phyloP scores from a whole-genome alignment of 1,140 invertebrate species.

The Bradynema listronoti region DNA sequence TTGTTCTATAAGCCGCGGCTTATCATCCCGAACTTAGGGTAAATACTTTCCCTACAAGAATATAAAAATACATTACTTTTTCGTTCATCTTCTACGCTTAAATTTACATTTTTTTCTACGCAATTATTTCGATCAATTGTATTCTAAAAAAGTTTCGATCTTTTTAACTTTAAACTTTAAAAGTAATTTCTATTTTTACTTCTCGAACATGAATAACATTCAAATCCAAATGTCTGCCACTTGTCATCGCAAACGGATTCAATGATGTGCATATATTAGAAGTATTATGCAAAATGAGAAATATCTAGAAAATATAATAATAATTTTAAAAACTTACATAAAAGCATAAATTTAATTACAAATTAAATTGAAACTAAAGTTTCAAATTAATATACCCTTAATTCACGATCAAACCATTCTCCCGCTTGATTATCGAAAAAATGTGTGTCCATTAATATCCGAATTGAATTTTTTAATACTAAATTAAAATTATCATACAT shows the following conservation, averaged over 20 bases:
- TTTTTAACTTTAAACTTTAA: too few species aligned
- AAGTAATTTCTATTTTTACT: too few species aligned
- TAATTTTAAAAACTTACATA: not conserved
- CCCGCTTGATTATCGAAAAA: not conserved
- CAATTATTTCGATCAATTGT: too few species aligned
- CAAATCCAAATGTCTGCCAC: not conserved
- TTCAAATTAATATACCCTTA: not conserved
- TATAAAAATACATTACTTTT: too few species aligned
- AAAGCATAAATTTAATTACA: too few species aligned
- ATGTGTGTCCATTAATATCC: not conserved
- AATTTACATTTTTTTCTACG: too few species aligned
- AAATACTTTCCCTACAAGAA: too few species aligned
- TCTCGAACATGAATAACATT: not conserved
- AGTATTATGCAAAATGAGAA: not conserved
- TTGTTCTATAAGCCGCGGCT: too few species aligned
- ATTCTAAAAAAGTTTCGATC: too few species aligned
- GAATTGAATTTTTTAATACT: not conserved
- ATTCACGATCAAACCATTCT: not conserved
- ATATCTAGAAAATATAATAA: not conserved
- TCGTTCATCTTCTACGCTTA: too few species aligned
- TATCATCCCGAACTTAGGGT: too few species aligned
- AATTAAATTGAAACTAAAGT: too few species aligned
- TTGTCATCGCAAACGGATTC: not conserved
- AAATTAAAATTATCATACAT: not conserved
- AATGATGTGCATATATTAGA: not conserved